Percentiles rank a stretch among this genome's conserved stretches.
These are phyloP conservation scores for Dicyrtomina minuta DNA, from an alignment of 2,888 invertebrate genomes.

Conservation along the genomic window DNA sequence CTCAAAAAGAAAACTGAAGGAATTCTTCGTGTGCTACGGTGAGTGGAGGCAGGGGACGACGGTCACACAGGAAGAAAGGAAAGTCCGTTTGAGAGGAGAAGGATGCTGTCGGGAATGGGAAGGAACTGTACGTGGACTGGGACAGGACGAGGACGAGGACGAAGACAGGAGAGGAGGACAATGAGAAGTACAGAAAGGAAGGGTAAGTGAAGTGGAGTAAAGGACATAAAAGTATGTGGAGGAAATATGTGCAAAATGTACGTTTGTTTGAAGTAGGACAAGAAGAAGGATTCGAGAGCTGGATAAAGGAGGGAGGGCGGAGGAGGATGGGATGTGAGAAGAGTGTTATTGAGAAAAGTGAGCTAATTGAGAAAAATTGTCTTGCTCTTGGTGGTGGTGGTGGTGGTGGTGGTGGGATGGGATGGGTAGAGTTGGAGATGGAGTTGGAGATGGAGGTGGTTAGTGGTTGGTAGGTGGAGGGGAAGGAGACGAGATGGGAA, in stretches of 20 bases:
- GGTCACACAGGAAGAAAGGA: too few species aligned
- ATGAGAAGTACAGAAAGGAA: not conserved
- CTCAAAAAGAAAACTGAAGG: too few species aligned
- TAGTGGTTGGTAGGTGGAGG: not conserved
- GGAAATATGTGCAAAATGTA: too few species aligned
- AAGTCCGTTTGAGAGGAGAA: not conserved
- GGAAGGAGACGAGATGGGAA: not conserved
- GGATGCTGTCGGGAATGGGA: not conserved
- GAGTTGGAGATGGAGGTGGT: not conserved
- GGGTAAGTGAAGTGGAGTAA: not conserved
- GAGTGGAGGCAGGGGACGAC: not conserved
- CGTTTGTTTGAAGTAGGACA: not conserved
- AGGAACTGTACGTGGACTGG: not conserved
- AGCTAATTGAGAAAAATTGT: too few species aligned
- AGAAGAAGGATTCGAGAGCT: not conserved
- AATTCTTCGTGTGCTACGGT: too few species aligned
- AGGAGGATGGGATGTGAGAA: slow-evolving; percentile 7
- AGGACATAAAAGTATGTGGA: too few species aligned
- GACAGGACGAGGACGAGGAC: not conserved
- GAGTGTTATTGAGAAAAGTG: too few species aligned
- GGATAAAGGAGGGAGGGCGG: not conserved
- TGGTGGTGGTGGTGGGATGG: not conserved
- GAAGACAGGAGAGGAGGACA: not conserved
- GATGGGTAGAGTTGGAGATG: not conserved
- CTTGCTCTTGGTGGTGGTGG: not conserved